A percentile compares a stretch with the other conserved stretches of the same genome.
Conservation (phyloP, 2,888 invertebrate genomes). For the Mimumesa dahlbomi region DNA sequence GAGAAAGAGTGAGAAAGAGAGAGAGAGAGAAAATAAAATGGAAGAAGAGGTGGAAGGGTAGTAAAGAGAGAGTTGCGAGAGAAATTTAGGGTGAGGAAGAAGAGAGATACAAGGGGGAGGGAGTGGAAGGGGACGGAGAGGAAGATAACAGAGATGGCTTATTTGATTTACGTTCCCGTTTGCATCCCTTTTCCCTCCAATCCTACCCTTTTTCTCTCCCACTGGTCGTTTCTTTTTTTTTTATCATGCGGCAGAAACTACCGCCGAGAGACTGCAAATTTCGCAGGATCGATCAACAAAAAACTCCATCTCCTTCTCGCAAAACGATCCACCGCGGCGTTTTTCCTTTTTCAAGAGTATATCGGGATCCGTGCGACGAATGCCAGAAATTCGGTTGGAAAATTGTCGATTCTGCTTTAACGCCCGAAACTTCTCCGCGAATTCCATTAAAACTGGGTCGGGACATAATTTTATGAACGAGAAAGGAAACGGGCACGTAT, state of each 20-base stretch:
- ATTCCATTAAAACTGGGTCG: conserved; percentile 44
- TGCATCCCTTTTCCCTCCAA: conserved; percentile 14
- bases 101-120: conserved; percentile 25
- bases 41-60: neutral
- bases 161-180: conserved; percentile 62
- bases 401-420: conserved; percentile 36
- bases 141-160: conserved; percentile 52
- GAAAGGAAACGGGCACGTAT: conserved; percentile 4
- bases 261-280: conserved; percentile 41
- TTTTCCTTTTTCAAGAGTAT: conserved; percentile 14
- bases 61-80: neutral
- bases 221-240: conserved; percentile 13
- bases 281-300: conserved; percentile 42
- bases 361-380: conserved; percentile 23
- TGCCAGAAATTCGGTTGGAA: conserved; percentile 33
- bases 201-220: conserved; percentile 4
- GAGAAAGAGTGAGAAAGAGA: neutral
- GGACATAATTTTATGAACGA: conserved; percentile 42
- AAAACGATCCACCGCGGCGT: conserved; percentile 24
- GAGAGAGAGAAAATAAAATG: neutral
- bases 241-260: conserved; percentile 30
- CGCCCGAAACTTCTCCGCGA: conserved; percentile 31
- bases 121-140: conserved; percentile 26
- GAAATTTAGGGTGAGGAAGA: conserved; percentile 1
- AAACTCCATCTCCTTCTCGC: conserved; percentile 6